Evolutionary conservation across 1,140 invertebrate genomes (phyloP).

Genomic region (Oncopodura yosiiana): DNA sequence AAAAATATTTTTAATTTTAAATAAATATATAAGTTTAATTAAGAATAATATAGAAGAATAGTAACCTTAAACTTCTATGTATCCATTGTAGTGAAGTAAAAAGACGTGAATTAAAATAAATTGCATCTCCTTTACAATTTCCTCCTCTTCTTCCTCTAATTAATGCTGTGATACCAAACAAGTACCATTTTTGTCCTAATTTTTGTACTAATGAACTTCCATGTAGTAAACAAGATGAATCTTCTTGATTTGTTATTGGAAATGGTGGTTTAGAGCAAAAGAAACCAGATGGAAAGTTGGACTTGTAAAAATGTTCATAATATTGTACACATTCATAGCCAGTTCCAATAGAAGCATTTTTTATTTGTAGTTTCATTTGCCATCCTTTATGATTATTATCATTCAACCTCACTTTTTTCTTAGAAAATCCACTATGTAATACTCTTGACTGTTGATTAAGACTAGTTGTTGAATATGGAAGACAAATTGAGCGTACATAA

Average conservation of each 20-base stretch:
- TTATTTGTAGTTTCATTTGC: slow-evolving; percentile 2
- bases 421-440: slow-evolving; percentile 14
- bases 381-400: not conserved
- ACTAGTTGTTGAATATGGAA: not conserved
- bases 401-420: slow-evolving; percentile 1
- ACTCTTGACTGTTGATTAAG: not conserved
- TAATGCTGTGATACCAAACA: slow-evolving; percentile 7
- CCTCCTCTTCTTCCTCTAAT: slow-evolving; percentile 22
- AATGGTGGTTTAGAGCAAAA: slow-evolving; percentile 16
- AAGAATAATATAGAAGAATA: not conserved
- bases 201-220: slow-evolving; percentile 14
- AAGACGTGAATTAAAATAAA: slow-evolving; percentile 19
- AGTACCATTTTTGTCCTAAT: slow-evolving; percentile 11
- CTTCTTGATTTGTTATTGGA: not conserved
- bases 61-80: slow-evolving; percentile 15
- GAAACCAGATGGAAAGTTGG: slow-evolving; percentile 17
- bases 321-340: slow-evolving; percentile 21
- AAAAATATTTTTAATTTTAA: not conserved
- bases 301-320: slow-evolving; percentile 23
- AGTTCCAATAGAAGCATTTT: slow-evolving; percentile 3
- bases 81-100: slow-evolving; percentile 18
- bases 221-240: slow-evolving; percentile 20
- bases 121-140: slow-evolving; percentile 13
- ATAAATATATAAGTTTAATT: no score
- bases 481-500: slow-evolving; percentile 23